Evolutionary conservation across 2,888 invertebrate genomes (phyloP), one percentile per base, ranked within the genome.

Genomic region (Deilephila elpenor): DNA sequence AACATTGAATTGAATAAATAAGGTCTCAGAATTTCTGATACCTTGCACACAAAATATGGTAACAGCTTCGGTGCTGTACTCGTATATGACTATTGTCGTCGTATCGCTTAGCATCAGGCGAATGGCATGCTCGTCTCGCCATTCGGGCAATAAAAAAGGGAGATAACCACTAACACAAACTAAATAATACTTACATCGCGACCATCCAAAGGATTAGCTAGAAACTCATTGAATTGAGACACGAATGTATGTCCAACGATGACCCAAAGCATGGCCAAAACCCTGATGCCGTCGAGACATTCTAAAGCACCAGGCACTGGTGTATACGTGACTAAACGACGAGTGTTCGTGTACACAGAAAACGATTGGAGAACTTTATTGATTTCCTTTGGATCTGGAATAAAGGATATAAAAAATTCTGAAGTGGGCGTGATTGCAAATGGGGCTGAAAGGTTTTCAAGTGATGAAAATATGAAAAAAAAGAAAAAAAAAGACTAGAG

Each of bases 191-290:
- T 82, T 75, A 91, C 91, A 61, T 75, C 51, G 0, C 85, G 37
- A 34, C 80, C 73, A 34, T 88, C 87, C 3, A 80, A 19, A 3
- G 87, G 82, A 77, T 92, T 92, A 4, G 81, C 80, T 73, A 84
- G 67, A 53, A 79, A n/a, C 51, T 80, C 70, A 56, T 78, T n/a
- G 7, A 79, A 72, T 70, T 84, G 82, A 64, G 72, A 82, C 6
- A 80, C 72, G 61, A 87, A 91, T 0, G 89, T 85, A 71, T 95
- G 95, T 0, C 92, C 93, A 2, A 92, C 70, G 29, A 95, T 86
- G 59, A 95, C 91, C 95, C 95, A 95, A 80, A 92, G 83, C 89
- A 95, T 94, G 14, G 94, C 93, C 0, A 95, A 80, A 0, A 90
- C 82, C 74, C 95, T 86, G n/a, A 95, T 82, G 0, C 95, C 95